phyloP scores from a whole-genome alignment of 2,113 vertebrate genomes.

The Dicaeum eximium region DNA sequence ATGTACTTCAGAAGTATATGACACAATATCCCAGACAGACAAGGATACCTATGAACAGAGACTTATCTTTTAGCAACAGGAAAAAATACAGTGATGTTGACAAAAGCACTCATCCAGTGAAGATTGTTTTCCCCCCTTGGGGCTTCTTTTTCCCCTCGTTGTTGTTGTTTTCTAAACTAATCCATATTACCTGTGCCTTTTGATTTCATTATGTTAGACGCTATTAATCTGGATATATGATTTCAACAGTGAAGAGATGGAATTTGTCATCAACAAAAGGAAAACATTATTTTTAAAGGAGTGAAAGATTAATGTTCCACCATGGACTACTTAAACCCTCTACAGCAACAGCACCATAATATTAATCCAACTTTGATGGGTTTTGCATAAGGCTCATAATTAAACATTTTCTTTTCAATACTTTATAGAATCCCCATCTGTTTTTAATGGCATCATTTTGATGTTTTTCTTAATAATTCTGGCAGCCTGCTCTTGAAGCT shows the following conservation, averaged over 20 bases:
- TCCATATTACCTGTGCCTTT: conserved; percentile 70
- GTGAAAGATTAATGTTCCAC: conserved; percentile 79
- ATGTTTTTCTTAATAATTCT: conserved; percentile 81
- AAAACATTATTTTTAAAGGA: conserved; percentile 80
- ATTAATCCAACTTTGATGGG: conserved; percentile 79
- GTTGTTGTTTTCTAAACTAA: conserved; percentile 72
- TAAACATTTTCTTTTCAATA: conserved; percentile 83
- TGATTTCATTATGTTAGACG: conserved; percentile 69
- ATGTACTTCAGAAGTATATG: background rate
- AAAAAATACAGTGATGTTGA: conserved; percentile 30
- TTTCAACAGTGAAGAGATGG: conserved; percentile 77
- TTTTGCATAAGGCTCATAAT: conserved; percentile 81
- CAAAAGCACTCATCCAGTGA: conserved; percentile 60
- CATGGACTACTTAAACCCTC: conserved; percentile 75
- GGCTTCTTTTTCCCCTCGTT: background rate
- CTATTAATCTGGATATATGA: conserved; percentile 73
- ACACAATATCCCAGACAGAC: background rate
- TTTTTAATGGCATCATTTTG: conserved; percentile 82
- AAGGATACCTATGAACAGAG: background rate
- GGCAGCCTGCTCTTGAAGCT: conserved; percentile 74
- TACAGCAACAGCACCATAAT: conserved; percentile 69
- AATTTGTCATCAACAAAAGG: conserved; percentile 81
- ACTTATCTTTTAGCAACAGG: background rate
- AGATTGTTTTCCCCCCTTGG: conserved; percentile 13
- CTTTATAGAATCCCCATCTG: conserved; percentile 81